phyloP scores from a whole-genome alignment of 1,140 invertebrate species.

The Pentalonia nigronervosa region DNA sequence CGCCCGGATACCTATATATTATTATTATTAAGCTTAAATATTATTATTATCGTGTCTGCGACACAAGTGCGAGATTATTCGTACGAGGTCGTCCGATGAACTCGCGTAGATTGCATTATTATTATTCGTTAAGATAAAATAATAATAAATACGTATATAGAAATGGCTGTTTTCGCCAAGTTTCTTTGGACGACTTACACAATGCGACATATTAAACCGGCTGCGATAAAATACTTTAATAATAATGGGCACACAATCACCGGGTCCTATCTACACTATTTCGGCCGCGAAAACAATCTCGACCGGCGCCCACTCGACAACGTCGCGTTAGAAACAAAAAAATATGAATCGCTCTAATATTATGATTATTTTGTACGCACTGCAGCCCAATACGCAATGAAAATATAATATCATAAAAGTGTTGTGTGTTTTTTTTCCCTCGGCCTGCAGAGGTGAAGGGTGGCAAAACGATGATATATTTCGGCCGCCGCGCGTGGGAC shows the following conservation, averaged over 20 bases:
- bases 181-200: neutral
- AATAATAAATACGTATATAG: neutral
- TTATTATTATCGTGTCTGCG: neutral
- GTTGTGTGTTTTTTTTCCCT: neutral
- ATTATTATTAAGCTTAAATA: neutral
- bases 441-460: neutral
- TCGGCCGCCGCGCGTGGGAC: neutral
- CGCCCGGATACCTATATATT: neutral
- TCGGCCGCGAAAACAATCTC: neutral
- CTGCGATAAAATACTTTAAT: neutral
- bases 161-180: neutral
- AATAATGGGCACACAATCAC: neutral
- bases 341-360: neutral
- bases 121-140: neutral
- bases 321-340: neutral
- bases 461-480: neutral
- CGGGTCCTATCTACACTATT: neutral
- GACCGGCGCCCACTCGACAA: neutral
- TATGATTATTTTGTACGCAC: neutral
- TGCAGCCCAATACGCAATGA: neutral
- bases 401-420: neutral
- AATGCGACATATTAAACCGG: neutral
- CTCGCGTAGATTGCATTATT: neutral
- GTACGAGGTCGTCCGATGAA: slow-evolving; percentile 31
- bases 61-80: slow-evolving; percentile 4